Percentiles rank a stretch among this genome's conserved stretches.
phyloP scores from a whole-genome alignment of 1,140 invertebrate genomes.

The Octopus bimaculoides region DNA sequence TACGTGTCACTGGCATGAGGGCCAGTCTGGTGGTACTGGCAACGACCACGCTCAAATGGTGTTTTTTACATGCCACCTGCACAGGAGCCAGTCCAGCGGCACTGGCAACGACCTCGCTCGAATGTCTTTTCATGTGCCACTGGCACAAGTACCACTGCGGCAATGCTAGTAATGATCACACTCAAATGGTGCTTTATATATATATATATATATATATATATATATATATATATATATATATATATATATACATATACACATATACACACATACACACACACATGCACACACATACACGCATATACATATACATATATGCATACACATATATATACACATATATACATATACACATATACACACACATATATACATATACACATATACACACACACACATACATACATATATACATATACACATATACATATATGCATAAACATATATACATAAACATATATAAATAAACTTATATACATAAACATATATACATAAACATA shows the following conservation, averaged over 20 bases:
- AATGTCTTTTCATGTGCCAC: no score
- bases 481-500: neutral
- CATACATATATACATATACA: neutral
- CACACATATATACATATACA: neutral
- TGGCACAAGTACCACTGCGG: no score
- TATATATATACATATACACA: neutral
- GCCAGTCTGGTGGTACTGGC: no score
- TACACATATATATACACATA: neutral
- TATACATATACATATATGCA: neutral
- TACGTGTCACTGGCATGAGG: no score
- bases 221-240: neutral
- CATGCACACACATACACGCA: neutral
- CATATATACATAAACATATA: neutral
- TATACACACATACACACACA: neutral
- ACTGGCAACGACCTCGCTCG: no score
- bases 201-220: slow-evolving; percentile 4
- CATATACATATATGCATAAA: neutral
- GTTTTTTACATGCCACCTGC: no score
- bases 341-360: neutral
- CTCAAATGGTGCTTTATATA: neutral
- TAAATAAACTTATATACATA: neutral
- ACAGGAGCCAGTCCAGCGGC: no score
- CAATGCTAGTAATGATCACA: neutral
- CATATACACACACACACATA: neutral
- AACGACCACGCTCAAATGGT: no score